Evolutionary conservation across 2,797 vertebrate genomes (phyloP), one percentile per base, ranked within the genome.

Genomic region (Sciurus carolinensis): DNA sequence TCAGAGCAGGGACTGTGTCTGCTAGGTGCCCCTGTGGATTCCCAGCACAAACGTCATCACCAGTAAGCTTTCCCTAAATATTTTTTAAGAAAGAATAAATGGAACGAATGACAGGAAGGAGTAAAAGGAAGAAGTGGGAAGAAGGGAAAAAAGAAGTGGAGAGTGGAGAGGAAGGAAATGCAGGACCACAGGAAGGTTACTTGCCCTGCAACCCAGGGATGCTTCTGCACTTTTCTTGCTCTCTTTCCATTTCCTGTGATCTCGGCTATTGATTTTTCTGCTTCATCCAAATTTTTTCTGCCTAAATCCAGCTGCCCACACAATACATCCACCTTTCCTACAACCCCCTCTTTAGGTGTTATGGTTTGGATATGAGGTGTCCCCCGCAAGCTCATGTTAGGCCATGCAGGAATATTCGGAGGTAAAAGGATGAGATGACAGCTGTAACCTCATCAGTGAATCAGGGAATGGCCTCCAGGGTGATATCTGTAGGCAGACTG

Each of bases 261-360:
- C 44, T 67, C 91, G 84, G 9, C 22, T 75, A 59, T 50, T 82
- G 36, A 44, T 33, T 71, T 39, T 62, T 69, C 54, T 64, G 64
- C 18, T 33, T 33, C 80, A 62, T 71, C 50, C 66, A 57, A 66
- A 18, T 50, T 59, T 88, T 91, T 39, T 89, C 22, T 75, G 33
- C 24, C 92, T 93, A 73, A 87, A 84, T 71, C 17, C 69, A 81
- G 81, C 39, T 92, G 54, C 82, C 66, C 44, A 54, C 64, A 76
- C 52, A 72, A 84, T 0, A 83, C n/a, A 50, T 10, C 18, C 73
- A 69, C 30, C 47, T 77, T 64, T 93, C 44, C 64, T 42, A 42
- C 15, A 81, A 64, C 22, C 39, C 36, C 66, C 30, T 62, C 84
- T 83, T 69, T 28, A 89, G n/a, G 50, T 57, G 20, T 20, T 22